Conservation (phyloP, 2,888 invertebrate genomes). For the Abscondita cerata region DNA sequence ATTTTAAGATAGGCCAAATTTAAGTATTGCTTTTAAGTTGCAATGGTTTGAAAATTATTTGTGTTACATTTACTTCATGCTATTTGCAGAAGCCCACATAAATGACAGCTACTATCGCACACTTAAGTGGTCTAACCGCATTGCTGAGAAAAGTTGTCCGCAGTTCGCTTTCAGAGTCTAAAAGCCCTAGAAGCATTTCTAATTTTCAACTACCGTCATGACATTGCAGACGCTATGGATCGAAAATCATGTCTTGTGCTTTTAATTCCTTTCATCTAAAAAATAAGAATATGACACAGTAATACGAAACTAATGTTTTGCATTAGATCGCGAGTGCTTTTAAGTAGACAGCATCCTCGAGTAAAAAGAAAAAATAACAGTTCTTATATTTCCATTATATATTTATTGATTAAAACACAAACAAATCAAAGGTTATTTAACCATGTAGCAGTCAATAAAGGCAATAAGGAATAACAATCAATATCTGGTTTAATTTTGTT, state of each 20-base stretch:
- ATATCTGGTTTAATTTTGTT: no score
- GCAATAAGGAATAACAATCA: no score
- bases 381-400: no score
- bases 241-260: slow-evolving; percentile 16
- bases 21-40: neutral
- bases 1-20: neutral
- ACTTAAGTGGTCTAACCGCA: slow-evolving; percentile 23
- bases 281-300: neutral
- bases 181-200: slow-evolving; percentile 21
- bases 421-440: no score
- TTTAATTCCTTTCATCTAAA: slow-evolving; percentile 4
- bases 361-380: no score
- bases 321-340: no score
- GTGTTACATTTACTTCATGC: slow-evolving; percentile 2
- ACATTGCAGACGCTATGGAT: slow-evolving; percentile 12
- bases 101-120: slow-evolving; percentile 22
- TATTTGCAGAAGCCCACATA: slow-evolving; percentile 19
- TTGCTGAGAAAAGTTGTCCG: slow-evolving; percentile 21
- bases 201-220: slow-evolving; percentile 16
- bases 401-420: no score
- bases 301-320: no score
- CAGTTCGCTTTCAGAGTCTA: slow-evolving; percentile 23
- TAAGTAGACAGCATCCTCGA: no score
- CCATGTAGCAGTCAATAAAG: no score
- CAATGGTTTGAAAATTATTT: slow-evolving; percentile 1